Evolutionary conservation across 2,113 vertebrate species (phyloP).

Genomic region (Clarias batrachus): DNA sequence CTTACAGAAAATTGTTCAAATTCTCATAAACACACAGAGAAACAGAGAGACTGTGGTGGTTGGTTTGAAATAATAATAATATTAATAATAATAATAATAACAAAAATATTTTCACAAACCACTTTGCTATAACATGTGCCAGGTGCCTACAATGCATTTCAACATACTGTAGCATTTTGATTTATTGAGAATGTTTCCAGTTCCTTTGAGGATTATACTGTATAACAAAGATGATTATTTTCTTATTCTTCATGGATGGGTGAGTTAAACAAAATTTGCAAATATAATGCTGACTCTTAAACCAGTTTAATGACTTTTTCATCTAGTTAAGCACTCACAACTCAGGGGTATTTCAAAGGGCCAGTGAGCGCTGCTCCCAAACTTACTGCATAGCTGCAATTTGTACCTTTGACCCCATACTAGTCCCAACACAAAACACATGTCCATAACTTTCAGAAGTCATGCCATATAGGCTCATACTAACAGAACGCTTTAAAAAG

Average conservation of each 20-base stretch:
- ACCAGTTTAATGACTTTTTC: background rate
- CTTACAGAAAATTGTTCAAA: too few relatives aligned
- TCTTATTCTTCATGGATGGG: background rate
- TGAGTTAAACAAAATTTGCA: background rate
- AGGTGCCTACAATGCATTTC: background rate
- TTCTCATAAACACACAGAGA: background rate
- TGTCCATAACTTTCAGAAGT: slow-evolving; percentile 1
- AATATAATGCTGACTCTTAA: background rate
- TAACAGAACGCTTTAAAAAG: background rate
- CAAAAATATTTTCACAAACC: too few relatives aligned
- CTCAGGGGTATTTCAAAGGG: background rate
- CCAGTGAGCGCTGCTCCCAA: background rate
- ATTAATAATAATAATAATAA: too few relatives aligned
- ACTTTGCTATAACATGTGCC: background rate
- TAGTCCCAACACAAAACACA: slow-evolving; percentile 27
- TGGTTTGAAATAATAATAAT: too few relatives aligned
- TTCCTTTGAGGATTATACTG: background rate
- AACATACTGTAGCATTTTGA: background rate
- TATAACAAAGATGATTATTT: background rate
- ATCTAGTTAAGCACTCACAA: background rate
- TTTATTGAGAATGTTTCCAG: background rate
- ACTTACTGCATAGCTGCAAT: background rate
- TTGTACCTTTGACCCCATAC: slow-evolving; percentile 14
- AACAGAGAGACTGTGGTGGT: background rate
- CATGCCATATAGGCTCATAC: background rate